Evolutionary conservation across 35 echinoderm and acorn worm species (phyloP), one percentile per base, ranked within the genome.

Genomic region (Apostichopus japonicus): DNA sequence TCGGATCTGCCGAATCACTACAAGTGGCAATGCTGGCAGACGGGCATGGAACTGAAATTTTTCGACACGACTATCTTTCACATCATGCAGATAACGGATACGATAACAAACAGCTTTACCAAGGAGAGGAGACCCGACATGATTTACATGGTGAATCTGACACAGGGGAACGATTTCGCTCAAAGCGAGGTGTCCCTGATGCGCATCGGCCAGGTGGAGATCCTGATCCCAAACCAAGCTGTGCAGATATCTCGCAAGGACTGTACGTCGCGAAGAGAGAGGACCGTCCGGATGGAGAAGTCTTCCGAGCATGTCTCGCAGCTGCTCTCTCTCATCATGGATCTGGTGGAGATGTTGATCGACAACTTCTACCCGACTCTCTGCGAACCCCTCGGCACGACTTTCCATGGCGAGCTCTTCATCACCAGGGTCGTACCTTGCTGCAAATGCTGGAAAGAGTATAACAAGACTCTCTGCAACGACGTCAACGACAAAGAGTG

Each of bases 331-430:
- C 81, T 80, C 53, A 96, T 99, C 61, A 92, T 99, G 57, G 97
- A 99, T 56, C 82, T 96, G 17, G 93, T 99, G 27, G 97, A 99
- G 73, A 94, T 90, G 52, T 72, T 99, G 71, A 83, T 99, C 24
- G 97, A 99, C 14, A 96, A 99, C 86, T 99, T 96, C 73, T 99
- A 99, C 84, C 97, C 97, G 24, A 90, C 92, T 13, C 88, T 99
- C 21, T 94, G 95, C 62, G 97, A 99, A 57, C 93, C 93, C 0
- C 82, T 99, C 5, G 93, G 97, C 8, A 94, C 92, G 5, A 99
- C 97, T 0, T 96, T 93, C 53, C 83, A 94, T 51, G 97, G 97
- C 15, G 95, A 99, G 86, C 89, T 96, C 51, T 96, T 99, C 80
- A 96, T 99, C 90, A 96, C 95, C 15, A 94, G 97, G 56, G 84